Percentiles rank a stretch among this genome's conserved stretches.
phyloP scores from a whole-genome alignment of 2,797 vertebrate species.

The Sorex maritimensis region DNA sequence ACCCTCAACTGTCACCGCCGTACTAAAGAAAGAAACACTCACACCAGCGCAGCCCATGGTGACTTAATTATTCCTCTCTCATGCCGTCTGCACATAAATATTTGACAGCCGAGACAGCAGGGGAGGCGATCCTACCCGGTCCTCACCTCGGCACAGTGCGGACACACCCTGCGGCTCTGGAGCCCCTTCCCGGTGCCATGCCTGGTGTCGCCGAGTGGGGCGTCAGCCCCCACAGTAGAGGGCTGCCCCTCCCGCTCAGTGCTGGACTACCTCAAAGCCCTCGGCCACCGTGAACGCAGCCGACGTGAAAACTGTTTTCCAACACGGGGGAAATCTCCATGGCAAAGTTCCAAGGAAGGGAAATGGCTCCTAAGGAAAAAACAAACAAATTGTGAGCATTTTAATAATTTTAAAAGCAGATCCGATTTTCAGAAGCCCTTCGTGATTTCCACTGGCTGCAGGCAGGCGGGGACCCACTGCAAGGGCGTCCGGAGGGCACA shows the following conservation, averaged over 20 bases:
- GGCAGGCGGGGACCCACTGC: no score
- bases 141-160: not conserved
- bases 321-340: not conserved
- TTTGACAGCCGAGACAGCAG: constrained; percentile 28
- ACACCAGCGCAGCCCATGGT: not conserved
- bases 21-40: constrained; percentile 37
- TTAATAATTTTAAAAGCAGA: not conserved
- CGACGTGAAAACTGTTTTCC: constrained; percentile 21
- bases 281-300: not conserved
- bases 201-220: not conserved
- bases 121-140: not conserved
- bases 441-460: not conserved
- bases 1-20: not conserved
- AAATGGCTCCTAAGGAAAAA: no score
- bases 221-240: no score
- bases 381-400: no score
- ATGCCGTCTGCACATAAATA: constrained; percentile 58
- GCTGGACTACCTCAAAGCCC: not conserved
- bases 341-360: not conserved
- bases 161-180: not conserved
- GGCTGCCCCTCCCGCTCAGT: no score
- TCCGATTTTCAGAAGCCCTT: not conserved
- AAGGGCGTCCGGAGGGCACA: no score
- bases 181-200: not conserved
- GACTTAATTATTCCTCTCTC: constrained; percentile 60